Evolutionary conservation across 2,113 vertebrate species (phyloP), one percentile per base, ranked within the genome.

Genomic region (Oryzias javanicus): DNA sequence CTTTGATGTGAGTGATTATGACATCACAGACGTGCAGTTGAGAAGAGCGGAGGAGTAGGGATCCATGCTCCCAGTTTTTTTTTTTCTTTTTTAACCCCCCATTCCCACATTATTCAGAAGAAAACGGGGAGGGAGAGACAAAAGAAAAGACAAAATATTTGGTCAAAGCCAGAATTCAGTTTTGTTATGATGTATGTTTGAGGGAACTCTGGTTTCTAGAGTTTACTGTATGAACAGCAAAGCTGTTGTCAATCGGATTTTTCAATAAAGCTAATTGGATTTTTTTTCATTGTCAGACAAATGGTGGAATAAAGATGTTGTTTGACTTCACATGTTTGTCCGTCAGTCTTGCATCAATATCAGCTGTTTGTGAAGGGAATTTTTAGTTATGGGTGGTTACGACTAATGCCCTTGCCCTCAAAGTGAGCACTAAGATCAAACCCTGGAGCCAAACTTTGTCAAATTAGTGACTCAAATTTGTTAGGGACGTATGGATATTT

Each of bases 1-100:
- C 88, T 91, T 90, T 92, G 90, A 92, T 92, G 89, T 87, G 80
- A 90, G 86, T 91, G 89, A 92, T 92, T 90, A 91, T 90, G 91
- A 91, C 90, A 90, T 90, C 88, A 90, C 88, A 91, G 90, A 90
- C 88, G 81, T 86, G 87, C 80, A 88, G 87, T 78, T 64, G 74
- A 79, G 84, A 82, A 81, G 83, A 89, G 86, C 68, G 77, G 84
- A 88, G 86, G 83, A 82, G 85, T 85, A 82, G 82, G 84, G 79
- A 83, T 86, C 83, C 66, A 55, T 71, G 81, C 68, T 73, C 74
- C 64, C 55, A 7, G 44, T 70, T 66, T 72, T 77, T 64, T 61
- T 56, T 55, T 59, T 63, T 56, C 49, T 56, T 64, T 64, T 44
- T 70, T 54, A 56, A 71, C 84, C 84, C 25, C 81, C 79, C 83